phyloP scores from a whole-genome alignment of 64 coral and sea anemone genomes.

The Catalaphyllia jardinei region DNA sequence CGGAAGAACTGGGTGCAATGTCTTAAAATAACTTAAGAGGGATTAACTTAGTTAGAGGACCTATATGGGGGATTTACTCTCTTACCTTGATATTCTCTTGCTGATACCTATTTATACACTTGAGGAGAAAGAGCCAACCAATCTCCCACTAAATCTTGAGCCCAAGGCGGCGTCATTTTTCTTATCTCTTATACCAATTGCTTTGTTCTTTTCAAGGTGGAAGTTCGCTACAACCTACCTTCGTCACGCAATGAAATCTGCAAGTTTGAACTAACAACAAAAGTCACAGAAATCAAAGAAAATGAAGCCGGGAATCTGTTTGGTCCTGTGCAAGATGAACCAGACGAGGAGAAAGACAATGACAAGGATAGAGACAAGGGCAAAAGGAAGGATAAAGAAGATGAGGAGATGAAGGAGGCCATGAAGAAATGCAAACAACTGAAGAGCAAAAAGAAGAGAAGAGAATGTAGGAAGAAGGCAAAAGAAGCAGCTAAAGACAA shows the following conservation, averaged over 20 bases:
- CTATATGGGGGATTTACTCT: too few species aligned
- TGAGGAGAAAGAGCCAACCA: too few species aligned
- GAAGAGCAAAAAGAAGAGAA: not conserved
- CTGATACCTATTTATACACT: too few species aligned
- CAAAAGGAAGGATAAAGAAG: not conserved
- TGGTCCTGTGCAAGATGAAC: not conserved
- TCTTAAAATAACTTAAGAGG: too few species aligned
- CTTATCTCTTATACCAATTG: too few species aligned
- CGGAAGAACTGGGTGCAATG: too few species aligned
- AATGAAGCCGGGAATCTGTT: not conserved
- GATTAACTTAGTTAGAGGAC: too few species aligned
- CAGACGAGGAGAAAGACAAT: not conserved
- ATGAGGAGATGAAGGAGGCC: not conserved
- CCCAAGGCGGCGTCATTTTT: too few species aligned
- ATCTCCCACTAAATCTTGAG: too few species aligned
- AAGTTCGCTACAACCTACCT: conserved; percentile 64
- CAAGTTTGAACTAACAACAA: conserved; percentile 25
- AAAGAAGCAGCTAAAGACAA: not conserved
- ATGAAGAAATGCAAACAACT: not conserved
- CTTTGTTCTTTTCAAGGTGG: conserved; percentile 15
- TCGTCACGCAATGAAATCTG: conserved; percentile 25
- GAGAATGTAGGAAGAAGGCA: not conserved
- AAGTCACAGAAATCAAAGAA: conserved; percentile 19
- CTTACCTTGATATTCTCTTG: too few species aligned
- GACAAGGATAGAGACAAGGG: not conserved